Base-by-base conservation (phyloP, 2,797 vertebrate genomes). In the Alauda arvensis region DNA sequence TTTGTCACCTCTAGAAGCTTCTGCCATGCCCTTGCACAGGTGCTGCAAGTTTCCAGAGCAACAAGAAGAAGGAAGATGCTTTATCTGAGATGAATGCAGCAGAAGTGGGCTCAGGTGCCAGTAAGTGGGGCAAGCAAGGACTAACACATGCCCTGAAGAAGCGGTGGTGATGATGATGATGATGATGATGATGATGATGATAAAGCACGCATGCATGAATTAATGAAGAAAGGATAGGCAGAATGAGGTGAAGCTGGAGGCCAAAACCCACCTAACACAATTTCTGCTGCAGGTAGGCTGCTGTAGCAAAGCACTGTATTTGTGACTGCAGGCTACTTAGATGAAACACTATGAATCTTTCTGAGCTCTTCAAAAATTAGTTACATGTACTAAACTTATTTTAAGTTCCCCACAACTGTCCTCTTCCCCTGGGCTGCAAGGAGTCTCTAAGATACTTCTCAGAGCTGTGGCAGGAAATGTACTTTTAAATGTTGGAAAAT, bases 401-500 rank as follows among this genome's bases (percentile, higher is more conserved):
- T 70, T 29, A 78, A 57, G 20, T 63, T 85, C 31, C 8, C 9
- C 49, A 72, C 21, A 83, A 51, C 26, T 56, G 12, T 75, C 23
- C 26, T 75, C 18, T 72, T 94, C 48, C 77, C 19, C 39, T 59
- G 37, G 53, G 71, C 49, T 51, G 12, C 18, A 77, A 70, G 25
- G 13, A 83, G n/a, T 63, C 18, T 70, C 48, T 80, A 79, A 90
- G 68, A 81, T 69, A 60, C 29, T 74, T 77, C 40, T 62, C n/a
- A 83, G n/a, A 72, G 3, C 23, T 65, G 46, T 77, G 53, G 57
- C 46, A 80, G 62, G 31, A 90, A 89, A 88, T 74, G 37, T 37
- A 57, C 1, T 86, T 91, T 68, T 48, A 79, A 52, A 51, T 28
- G 21, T n/a, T 89, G 77, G 57, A 83, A 89, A 91, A 51, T 43